Percentiles rank a stretch among this genome's conserved stretches.
phyloP scores from a whole-genome alignment of 1,140 invertebrate genomes.

The Augochlora pura region DNA sequence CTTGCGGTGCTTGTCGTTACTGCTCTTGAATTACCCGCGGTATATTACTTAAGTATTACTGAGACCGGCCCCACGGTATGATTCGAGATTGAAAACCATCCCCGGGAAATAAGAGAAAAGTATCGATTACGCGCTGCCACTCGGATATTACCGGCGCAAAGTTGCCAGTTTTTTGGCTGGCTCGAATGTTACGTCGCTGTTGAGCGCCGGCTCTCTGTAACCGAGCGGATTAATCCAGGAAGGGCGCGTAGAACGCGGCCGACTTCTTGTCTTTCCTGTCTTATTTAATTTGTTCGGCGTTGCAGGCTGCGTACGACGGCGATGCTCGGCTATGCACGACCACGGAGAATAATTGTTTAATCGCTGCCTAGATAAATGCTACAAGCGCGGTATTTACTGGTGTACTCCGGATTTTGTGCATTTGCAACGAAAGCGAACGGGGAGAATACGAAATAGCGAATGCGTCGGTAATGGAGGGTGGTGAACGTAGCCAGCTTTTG shows the following conservation, averaged over 20 bases:
- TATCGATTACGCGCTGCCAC: neutral
- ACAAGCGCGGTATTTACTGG: too few species aligned
- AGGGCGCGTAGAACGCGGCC: neutral
- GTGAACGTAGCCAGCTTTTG: too few species aligned
- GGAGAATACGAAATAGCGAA: too few species aligned
- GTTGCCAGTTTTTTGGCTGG: neutral
- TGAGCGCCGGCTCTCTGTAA: neutral
- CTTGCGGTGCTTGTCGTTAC: neutral
- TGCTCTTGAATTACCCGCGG: conserved; percentile 8
- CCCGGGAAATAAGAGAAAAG: conserved; percentile 6
- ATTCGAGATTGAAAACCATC: conserved; percentile 20
- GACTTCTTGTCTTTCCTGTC: neutral
- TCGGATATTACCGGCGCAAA: conserved; percentile 9
- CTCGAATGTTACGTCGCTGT: too few species aligned
- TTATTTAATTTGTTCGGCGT: neutral
- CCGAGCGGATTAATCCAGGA: neutral
- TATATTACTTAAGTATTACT: conserved; percentile 12
- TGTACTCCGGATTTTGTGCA: too few species aligned
- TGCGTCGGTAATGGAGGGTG: too few species aligned
- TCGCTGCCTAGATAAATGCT: too few species aligned
- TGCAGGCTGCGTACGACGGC: too few species aligned
- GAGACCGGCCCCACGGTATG: neutral
- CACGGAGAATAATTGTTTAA: too few species aligned
- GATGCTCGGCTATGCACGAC: too few species aligned
- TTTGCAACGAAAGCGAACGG: too few species aligned